Percentiles rank a stretch among this genome's conserved stretches.
phyloP scores from a whole-genome alignment of 2,113 vertebrate genomes.

The Calonectris borealis region DNA sequence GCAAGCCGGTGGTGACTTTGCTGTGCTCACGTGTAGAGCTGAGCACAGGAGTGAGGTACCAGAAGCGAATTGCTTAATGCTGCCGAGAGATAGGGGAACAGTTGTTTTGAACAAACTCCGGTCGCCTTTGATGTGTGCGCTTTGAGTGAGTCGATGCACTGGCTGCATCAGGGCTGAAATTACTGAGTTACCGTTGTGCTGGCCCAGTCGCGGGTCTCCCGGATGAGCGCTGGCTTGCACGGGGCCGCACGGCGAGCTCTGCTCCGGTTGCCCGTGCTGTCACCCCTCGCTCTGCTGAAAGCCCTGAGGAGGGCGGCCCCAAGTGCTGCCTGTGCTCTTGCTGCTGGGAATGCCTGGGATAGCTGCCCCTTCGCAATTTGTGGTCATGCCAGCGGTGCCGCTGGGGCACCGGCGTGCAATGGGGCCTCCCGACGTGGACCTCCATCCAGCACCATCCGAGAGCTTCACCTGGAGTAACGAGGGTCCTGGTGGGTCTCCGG shows the following conservation, averaged over 20 bases:
- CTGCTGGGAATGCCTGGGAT: neutral
- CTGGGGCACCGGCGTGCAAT: accelerated
- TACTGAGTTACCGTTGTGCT: neutral
- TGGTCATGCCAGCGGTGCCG: neutral
- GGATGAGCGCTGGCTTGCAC: neutral
- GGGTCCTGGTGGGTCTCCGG: neutral
- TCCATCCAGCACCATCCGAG: neutral
- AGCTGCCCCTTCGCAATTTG: neutral
- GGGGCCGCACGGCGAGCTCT: neutral
- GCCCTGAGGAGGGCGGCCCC: neutral
- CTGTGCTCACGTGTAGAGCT: neutral
- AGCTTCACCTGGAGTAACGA: neutral
- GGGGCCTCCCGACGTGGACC: accelerated
- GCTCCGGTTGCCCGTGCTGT: neutral
- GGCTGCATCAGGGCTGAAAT: neutral
- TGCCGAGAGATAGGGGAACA: neutral
- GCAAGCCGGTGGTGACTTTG: neutral
- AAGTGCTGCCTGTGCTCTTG: neutral
- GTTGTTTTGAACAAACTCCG: neutral
- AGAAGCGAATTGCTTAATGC: neutral
- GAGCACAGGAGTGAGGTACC: neutral
- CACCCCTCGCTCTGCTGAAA: neutral
- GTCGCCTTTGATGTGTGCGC: neutral
- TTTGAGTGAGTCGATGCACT: neutral
- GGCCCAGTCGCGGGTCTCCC: neutral